These are phyloP conservation scores for Gallinago jamesoni DNA, from an alignment of 2,113 vertebrate species.

Conservation along the genomic window DNA sequence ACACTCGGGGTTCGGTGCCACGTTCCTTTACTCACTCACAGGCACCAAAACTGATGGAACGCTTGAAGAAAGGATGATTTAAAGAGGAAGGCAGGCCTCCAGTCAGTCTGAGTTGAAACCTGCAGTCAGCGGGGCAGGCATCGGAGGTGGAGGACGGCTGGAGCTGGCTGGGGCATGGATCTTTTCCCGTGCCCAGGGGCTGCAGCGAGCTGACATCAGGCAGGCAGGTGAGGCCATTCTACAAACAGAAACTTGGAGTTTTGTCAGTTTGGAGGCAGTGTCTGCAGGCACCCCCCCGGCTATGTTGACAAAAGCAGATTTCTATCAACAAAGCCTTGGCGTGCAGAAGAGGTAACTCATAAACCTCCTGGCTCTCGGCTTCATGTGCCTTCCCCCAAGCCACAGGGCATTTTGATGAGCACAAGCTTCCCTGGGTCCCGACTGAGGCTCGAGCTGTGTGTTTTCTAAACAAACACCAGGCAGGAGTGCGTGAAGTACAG, in stretches of 20 bases:
- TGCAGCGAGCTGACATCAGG: background rate
- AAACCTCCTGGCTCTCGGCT: background rate
- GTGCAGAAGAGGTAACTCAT: background rate
- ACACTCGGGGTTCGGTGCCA: background rate
- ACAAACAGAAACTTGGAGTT: constrained; percentile 59
- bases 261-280: background rate
- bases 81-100: background rate
- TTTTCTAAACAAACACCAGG: constrained; percentile 16
- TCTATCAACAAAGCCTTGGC: constrained; percentile 59
- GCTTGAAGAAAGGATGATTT: background rate
- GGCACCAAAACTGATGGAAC: accelerated
- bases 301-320: constrained; percentile 55
- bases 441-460: background rate
- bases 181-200: background rate
- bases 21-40: background rate
- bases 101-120: background rate
- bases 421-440: background rate
- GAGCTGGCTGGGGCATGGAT: background rate
- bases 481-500: background rate
- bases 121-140: background rate
- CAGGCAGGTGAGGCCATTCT: constrained; percentile 26
- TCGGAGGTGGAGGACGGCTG: background rate
- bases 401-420: background rate
- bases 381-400: background rate
- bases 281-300: background rate